phyloP scores from a whole-genome alignment of 2,113 vertebrate genomes.

The Hippocampus barbouri region DNA sequence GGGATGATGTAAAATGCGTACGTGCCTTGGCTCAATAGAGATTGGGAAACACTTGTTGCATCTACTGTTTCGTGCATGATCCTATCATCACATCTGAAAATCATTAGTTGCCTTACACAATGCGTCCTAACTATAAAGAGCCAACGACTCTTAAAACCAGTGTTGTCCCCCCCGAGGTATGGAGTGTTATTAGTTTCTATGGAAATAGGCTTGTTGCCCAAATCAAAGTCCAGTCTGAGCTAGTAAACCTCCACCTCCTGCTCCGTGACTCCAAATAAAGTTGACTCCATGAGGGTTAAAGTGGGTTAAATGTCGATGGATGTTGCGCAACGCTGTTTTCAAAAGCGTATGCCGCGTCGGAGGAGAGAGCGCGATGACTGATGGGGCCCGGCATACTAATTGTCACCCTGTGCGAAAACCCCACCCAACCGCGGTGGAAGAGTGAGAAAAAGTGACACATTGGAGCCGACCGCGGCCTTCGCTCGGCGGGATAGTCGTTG shows the following conservation, averaged over 20 bases:
- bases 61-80: neutral
- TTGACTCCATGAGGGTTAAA: conserved; percentile 20
- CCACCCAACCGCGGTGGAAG: conserved; percentile 26
- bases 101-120: conserved; percentile 24
- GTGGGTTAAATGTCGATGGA: conserved; percentile 8
- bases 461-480: conserved; percentile 15
- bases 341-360: conserved; percentile 1
- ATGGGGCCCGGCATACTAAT: conserved; percentile 26
- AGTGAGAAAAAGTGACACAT: conserved; percentile 22
- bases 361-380: neutral
- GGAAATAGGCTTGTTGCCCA: conserved; percentile 49
- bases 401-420: conserved; percentile 22
- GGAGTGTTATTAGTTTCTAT: conserved; percentile 41
- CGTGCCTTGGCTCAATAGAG: neutral
- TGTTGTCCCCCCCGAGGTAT: conserved; percentile 36
- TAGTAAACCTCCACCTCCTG: conserved; percentile 23
- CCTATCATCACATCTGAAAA: conserved; percentile 25
- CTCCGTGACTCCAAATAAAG: neutral
- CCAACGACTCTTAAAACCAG: conserved; percentile 46
- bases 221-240: conserved; percentile 54
- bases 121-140: conserved; percentile 24
- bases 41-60: neutral
- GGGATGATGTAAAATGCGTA: too few species aligned
- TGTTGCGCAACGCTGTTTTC: conserved; percentile 25
- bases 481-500: conserved; percentile 15